Evolutionary conservation across 2,888 invertebrate species (phyloP).

Genomic region (Eupithecia subumbrata): DNA sequence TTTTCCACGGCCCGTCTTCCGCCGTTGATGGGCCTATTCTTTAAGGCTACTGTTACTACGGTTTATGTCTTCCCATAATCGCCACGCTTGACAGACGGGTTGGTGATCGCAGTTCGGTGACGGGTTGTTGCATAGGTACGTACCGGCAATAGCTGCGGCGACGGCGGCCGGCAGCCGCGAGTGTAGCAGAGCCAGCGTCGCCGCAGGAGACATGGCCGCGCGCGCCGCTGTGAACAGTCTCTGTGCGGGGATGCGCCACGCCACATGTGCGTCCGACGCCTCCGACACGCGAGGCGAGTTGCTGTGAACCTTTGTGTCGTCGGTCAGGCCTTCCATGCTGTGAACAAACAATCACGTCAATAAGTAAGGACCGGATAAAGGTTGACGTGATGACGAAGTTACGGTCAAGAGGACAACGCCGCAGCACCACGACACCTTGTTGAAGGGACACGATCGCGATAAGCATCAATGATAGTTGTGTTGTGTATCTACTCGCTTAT

Average conservation of each 20-base stretch:
- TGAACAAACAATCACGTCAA: constrained; percentile 3
- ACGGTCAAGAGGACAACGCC: not conserved
- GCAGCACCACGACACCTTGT: no score
- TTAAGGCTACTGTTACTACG: no score
- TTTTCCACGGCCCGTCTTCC: not conserved
- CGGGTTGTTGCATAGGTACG: not conserved
- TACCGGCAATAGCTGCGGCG: constrained; percentile 67
- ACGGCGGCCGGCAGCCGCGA: constrained; percentile 86
- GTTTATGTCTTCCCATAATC: no score
- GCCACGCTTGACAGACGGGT: no score
- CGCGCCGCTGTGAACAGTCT: constrained; percentile 89
- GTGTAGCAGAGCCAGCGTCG: constrained; percentile 89
- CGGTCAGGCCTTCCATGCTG: constrained; percentile 86
- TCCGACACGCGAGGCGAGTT: constrained; percentile 33
- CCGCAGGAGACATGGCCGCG: constrained; percentile 91
- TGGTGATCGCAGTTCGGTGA: no score
- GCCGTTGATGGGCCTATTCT: not conserved
- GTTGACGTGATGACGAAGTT: not conserved
- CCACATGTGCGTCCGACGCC: constrained; percentile 30
- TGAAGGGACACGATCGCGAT: no score
- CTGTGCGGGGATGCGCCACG: constrained; percentile 48
- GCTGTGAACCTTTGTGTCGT: constrained; percentile 85
- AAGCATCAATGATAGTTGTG: not conserved
- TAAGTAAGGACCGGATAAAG: not conserved
- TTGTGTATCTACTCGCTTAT: not conserved